Conservation (phyloP, 1,140 invertebrate species). For the Drosophila kanapiae region DNA sequence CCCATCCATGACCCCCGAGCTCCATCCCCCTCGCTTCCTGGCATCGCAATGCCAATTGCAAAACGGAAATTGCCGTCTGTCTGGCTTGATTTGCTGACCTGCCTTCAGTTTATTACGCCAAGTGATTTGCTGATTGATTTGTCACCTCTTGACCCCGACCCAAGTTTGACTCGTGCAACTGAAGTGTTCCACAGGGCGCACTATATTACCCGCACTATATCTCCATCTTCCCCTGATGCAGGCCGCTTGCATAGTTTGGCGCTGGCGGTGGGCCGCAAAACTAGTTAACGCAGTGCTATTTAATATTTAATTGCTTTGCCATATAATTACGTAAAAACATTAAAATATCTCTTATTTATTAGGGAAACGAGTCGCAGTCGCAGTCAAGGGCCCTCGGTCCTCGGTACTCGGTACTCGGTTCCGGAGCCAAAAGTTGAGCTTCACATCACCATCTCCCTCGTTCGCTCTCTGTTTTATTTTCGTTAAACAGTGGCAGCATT, state of each 20-base stretch:
- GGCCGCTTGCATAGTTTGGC: slow-evolving; percentile 18
- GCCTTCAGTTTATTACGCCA: slow-evolving; percentile 71
- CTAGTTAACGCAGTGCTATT: slow-evolving; percentile 67
- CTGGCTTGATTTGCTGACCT: slow-evolving; percentile 68
- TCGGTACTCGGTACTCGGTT: slow-evolving; percentile 7
- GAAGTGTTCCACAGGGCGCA: background rate
- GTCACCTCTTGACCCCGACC: slow-evolving; percentile 57
- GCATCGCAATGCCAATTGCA: slow-evolving; percentile 61
- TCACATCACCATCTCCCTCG: slow-evolving; percentile 6
- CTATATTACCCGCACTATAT: background rate
- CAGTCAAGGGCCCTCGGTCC: slow-evolving; percentile 12
- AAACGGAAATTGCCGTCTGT: slow-evolving; percentile 78
- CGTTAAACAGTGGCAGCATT: slow-evolving; percentile 64
- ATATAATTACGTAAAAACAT: slow-evolving; percentile 83
- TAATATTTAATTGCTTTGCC: slow-evolving; percentile 78
- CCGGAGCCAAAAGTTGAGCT: slow-evolving; percentile 46
- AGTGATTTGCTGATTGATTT: slow-evolving; percentile 78
- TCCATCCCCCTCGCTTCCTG: background rate
- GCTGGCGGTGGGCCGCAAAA: slow-evolving; percentile 49
- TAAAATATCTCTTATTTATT: slow-evolving; percentile 81
- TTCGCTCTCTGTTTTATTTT: slow-evolving; percentile 57
- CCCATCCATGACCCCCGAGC: slow-evolving; percentile 2
- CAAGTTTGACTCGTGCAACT: slow-evolving; percentile 7
- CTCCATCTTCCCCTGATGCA: background rate
- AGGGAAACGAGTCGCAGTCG: slow-evolving; percentile 19